phyloP scores from a whole-genome alignment of 2,888 invertebrate genomes.

The Leptinotarsa rubiginosa region DNA sequence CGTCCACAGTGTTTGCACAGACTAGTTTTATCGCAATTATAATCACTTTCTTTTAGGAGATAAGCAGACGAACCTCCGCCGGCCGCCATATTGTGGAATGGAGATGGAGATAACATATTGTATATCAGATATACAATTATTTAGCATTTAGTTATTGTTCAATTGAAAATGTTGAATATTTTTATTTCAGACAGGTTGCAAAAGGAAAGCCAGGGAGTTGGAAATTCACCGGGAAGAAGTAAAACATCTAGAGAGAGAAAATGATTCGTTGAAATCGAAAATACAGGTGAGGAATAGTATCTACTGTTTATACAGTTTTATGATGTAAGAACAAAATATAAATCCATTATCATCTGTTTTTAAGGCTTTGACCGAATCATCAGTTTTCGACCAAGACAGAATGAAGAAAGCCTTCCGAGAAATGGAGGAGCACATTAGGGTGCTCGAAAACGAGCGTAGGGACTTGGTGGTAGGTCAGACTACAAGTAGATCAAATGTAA shows the following conservation, averaged over 20 bases:
- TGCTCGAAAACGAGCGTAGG: conserved; percentile 70
- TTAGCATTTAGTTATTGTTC: background rate
- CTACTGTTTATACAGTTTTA: background rate
- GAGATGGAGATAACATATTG: too few species aligned
- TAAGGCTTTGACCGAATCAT: conserved; percentile 47
- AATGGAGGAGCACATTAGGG: conserved; percentile 67
- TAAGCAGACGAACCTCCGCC: too few species aligned
- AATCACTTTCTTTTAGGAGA: too few species aligned
- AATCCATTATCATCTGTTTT: conserved; percentile 8
- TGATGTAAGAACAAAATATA: background rate
- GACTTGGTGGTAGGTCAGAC: conserved; percentile 69
- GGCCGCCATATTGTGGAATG: too few species aligned
- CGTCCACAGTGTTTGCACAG: too few species aligned
- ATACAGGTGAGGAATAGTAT: conserved; percentile 65
- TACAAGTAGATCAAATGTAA: conserved; percentile 68
- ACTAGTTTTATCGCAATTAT: too few species aligned
- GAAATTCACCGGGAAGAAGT: conserved; percentile 70
- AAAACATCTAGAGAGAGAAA: conserved; percentile 72
- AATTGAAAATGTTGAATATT: background rate
- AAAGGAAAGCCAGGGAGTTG: conserved; percentile 68
- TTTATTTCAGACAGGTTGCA: conserved; percentile 61
- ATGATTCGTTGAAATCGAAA: conserved; percentile 70
- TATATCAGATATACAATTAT: too few species aligned
- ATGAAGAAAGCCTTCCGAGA: conserved; percentile 68
- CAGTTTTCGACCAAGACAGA: conserved; percentile 61